Percentiles rank a stretch among this genome's conserved stretches.
These are phyloP conservation scores for Threskiornis aethiopicus DNA, from an alignment of 2,797 vertebrate genomes.

Conservation along the genomic window DNA sequence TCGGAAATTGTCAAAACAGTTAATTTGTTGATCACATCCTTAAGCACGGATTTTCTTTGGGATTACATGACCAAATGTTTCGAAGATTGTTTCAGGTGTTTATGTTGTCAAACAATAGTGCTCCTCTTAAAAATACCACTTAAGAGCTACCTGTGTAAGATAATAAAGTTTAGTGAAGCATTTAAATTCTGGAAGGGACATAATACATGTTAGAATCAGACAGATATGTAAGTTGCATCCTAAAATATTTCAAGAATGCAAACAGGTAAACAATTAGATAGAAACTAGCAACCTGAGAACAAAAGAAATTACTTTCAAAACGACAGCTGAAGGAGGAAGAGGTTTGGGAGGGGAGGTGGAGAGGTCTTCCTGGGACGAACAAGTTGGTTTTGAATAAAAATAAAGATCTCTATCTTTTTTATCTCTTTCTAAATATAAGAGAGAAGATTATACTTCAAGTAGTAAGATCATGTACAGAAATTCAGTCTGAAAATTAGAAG, in stretches of 20 bases:
- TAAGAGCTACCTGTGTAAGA: background rate
- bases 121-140: background rate
- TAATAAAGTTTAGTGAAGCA: background rate
- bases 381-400: background rate
- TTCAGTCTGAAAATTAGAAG: background rate
- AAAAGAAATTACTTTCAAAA: background rate
- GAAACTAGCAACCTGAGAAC: background rate
- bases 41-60: conserved; percentile 94
- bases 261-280: background rate
- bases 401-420: background rate
- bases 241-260: background rate
- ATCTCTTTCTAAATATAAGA: background rate
- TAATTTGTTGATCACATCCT: conserved; percentile 90
- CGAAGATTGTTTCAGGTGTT: conserved; percentile 87
- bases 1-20: conserved; percentile 94
- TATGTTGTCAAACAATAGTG: background rate
- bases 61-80: conserved; percentile 91
- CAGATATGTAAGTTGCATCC: background rate
- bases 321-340: background rate
- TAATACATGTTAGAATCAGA: background rate
- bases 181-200: background rate
- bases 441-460: background rate
- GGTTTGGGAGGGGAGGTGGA: background rate
- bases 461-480: background rate
- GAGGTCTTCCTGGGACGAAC: background rate